Conservation (phyloP, 2,113 vertebrate genomes). For the Bos javanicus region DNA sequence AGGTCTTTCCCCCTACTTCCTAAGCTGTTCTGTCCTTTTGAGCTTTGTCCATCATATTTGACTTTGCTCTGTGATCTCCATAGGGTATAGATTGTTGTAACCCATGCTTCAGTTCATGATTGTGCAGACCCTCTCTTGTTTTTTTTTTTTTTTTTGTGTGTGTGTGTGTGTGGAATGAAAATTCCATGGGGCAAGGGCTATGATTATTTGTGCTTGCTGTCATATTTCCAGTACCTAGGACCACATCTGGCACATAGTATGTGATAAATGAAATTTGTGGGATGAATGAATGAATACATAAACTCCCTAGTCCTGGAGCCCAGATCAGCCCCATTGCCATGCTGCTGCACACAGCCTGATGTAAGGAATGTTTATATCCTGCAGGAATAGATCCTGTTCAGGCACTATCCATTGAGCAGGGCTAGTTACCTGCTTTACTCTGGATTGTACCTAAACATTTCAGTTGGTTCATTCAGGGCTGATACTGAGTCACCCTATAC, state of each 20-base stretch:
- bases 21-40: conserved; percentile 8
- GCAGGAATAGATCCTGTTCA: background rate
- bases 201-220: background rate
- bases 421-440: background rate
- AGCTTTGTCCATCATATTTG: background rate
- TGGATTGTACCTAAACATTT: background rate
- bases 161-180: background rate
- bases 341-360: background rate
- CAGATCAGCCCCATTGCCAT: background rate
- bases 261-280: background rate
- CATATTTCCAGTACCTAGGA: background rate
- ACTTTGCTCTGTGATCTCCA: background rate
- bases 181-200: background rate
- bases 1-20: background rate
- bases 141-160: too few relatives aligned
- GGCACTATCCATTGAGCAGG: background rate
- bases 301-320: background rate
- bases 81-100: background rate
- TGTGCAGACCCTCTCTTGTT: background rate
- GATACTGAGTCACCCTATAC: background rate
- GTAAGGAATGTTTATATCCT: background rate
- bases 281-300: background rate
- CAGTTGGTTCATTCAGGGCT: background rate
- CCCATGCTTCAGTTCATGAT: background rate
- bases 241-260: background rate